Conservation (phyloP, 2,888 invertebrate genomes). For the Hyalella azteca region DNA sequence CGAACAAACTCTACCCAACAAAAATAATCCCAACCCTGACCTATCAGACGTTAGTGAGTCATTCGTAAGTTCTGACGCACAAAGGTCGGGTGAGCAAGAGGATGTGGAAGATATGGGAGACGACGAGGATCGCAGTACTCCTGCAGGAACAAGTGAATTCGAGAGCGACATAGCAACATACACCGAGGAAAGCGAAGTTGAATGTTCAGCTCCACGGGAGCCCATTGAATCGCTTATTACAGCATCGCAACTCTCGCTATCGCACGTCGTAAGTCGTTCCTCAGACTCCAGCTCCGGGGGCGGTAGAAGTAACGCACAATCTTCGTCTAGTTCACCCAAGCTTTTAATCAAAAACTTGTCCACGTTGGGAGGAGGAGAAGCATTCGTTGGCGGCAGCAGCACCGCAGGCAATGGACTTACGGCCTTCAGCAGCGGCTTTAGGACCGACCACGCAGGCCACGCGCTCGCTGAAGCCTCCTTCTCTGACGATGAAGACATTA, state of each 20-base stretch:
- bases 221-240: conserved; percentile 36
- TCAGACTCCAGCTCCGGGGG: background rate
- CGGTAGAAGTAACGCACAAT: conserved; percentile 12
- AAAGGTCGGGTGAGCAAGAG: background rate
- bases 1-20: conserved; percentile 93
- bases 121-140: conserved; percentile 13
- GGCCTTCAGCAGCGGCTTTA: conserved; percentile 26
- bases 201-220: conserved; percentile 6
- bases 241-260: conserved; percentile 29
- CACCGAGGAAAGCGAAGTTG: background rate
- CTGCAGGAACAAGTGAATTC: background rate
- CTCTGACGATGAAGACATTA: conserved; percentile 56
- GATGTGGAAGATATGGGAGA: conserved; percentile 35
- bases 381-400: background rate
- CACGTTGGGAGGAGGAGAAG: background rate
- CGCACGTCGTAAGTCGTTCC: background rate
- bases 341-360: conserved; percentile 33
- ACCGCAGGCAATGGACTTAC: conserved; percentile 31
- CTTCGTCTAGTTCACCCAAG: conserved; percentile 26
- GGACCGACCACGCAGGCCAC: background rate
- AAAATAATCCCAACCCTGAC: conserved; percentile 95
- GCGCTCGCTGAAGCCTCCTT: conserved; percentile 41
- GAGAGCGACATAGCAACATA: background rate
- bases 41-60: conserved; percentile 72
- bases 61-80: background rate